Conservation (phyloP, 2,113 vertebrate species). For the Crocuta crocuta region DNA sequence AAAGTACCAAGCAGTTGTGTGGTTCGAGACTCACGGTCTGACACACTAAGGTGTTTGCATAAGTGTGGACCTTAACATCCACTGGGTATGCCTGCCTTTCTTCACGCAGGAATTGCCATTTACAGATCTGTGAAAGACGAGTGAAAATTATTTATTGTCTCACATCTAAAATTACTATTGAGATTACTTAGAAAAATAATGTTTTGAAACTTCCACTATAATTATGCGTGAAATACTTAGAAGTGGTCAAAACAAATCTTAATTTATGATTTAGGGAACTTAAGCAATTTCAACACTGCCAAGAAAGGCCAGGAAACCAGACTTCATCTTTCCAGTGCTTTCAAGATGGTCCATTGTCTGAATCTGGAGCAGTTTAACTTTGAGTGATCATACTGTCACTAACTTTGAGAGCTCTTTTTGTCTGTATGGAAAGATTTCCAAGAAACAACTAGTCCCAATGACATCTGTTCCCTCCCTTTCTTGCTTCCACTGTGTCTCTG, state of each 20-base stretch:
- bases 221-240: constrained; percentile 5
- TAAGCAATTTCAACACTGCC: constrained; percentile 47
- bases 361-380: not conserved
- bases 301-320: constrained; percentile 4
- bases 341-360: not conserved
- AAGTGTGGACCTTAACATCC: not conserved
- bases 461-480: not conserved
- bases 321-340: not conserved
- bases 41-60: not conserved
- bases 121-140: not conserved
- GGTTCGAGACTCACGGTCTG: constrained; percentile 54
- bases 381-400: not conserved
- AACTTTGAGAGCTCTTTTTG: not conserved
- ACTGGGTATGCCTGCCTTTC: fast-evolving
- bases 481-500: not conserved
- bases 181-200: constrained; percentile 53
- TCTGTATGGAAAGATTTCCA: not conserved
- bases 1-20: constrained; percentile 55
- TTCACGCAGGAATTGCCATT: not conserved
- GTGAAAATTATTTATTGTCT: not conserved
- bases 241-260: constrained; percentile 43
- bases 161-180: not conserved
- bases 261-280: constrained; percentile 14
- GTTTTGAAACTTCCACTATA: not conserved
- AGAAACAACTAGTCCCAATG: not conserved